Conservation (phyloP, 2,113 vertebrate species). For the Abramis brama region DNA sequence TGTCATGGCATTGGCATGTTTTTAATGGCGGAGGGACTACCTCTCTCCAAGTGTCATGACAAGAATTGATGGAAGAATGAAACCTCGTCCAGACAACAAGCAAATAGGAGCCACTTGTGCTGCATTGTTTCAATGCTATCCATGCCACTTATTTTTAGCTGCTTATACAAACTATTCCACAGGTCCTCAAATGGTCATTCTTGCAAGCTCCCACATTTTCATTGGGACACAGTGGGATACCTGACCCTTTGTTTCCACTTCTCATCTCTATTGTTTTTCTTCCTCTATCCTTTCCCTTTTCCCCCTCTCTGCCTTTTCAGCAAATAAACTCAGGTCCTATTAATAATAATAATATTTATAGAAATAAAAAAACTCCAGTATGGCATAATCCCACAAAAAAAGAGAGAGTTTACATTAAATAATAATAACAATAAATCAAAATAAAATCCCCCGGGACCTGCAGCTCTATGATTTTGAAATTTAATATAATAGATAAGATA, state of each 20-base stretch:
- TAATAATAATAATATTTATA: not conserved
- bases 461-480: not conserved
- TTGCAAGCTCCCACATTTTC: constrained; percentile 49
- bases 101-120: constrained; percentile 66
- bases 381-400: not conserved
- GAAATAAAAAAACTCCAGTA: not conserved
- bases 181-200: constrained; percentile 62
- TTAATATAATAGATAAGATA: not conserved
- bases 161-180: constrained; percentile 63
- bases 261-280: not conserved
- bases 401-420: not conserved
- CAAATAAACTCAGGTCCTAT: not conserved
- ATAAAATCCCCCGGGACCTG: not conserved
- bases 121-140: constrained; percentile 67
- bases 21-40: constrained; percentile 43
- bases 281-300: not conserved
- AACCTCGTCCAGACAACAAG: constrained; percentile 57
- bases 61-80: constrained; percentile 62
- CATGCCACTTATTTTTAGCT: constrained; percentile 71
- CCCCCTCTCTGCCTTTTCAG: not conserved
- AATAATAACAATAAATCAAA: not conserved
- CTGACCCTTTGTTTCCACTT: constrained; percentile 1
- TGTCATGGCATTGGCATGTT: constrained; percentile 57
- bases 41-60: constrained; percentile 54
- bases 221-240: constrained; percentile 19